phyloP scores from a whole-genome alignment of 2,113 vertebrate genomes.

The Tor tambroides region DNA sequence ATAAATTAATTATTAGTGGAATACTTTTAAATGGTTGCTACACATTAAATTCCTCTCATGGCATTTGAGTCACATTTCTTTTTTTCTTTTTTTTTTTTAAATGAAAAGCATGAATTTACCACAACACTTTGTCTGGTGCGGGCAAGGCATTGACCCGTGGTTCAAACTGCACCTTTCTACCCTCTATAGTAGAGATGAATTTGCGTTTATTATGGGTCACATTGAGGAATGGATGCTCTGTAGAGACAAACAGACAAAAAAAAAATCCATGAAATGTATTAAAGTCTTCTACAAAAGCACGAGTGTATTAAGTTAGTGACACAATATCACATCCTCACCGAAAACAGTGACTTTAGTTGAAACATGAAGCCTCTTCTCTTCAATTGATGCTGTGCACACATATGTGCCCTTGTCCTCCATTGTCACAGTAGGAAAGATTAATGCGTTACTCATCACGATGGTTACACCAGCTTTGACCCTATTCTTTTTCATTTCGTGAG shows the following conservation, averaged over 20 bases:
- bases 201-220: conserved; percentile 66
- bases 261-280: not conserved
- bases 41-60: not conserved
- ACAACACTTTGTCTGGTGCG: conserved; percentile 68
- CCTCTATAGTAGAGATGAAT: conserved; percentile 61
- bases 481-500: not conserved
- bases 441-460: conserved; percentile 60
- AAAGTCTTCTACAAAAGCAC: not conserved
- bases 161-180: conserved; percentile 75
- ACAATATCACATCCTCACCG: conserved; percentile 71
- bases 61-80: not conserved
- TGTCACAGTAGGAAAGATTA: conserved; percentile 79
- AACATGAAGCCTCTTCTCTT: not conserved
- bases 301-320: no score
- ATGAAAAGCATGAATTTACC: conserved; percentile 73
- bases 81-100: not conserved
- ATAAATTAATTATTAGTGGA: not conserved
- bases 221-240: conserved; percentile 83
- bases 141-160: conserved; percentile 83
- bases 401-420: conserved; percentile 79
- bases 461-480: accelerated
- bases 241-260: conserved; percentile 51
- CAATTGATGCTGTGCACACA: conserved; percentile 70
- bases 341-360: conserved; percentile 72
- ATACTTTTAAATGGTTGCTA: not conserved